Base-by-base conservation (phyloP, 2,888 invertebrate species). In the Cataglyphis albicans region DNA sequence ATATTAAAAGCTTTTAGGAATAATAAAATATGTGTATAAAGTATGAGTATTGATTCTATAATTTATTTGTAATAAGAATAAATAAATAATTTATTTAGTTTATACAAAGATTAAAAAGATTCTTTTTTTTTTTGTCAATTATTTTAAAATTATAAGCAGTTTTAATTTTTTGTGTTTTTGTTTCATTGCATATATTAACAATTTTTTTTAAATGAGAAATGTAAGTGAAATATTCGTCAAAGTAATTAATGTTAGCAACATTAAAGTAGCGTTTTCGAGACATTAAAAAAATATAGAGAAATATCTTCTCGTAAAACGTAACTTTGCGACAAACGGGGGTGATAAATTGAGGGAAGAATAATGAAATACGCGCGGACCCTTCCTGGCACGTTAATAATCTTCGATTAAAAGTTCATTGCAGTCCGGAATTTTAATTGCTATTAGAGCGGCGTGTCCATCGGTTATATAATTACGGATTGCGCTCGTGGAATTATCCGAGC, bases 381-480 rank as follows among this genome's bases (percentile, higher is more conserved):
- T 59, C 68, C 76, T 75, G 87, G 59, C 80, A 83, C 81, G 85
- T 86, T 90, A 91, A 92, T 91, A 91, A 88, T 75, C 74, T 76
- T 86, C 88, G 86, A 87, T 88, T 88, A 90, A 88, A 89, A 91
- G 90, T 91, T 92, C 88, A 91, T 92, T 88, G 87, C 87, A 85
- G 87, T 44, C 82, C 35, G 89, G 89, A 90, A 92, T 92, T 92
- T 91, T 89, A 91, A 91, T 92, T 91, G 90, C 90, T 91, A 92
- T 92, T 83, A 92, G 86, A 84, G 57, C 81, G 85, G 88, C 87
- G 86, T 88, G 86, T 86, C 87, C 84, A 88, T 87, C 88, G 86
- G 87, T 88, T 87, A 89, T 87, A 83, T 91, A 90, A 92, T 91
- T 90, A 89, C 44, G 83, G 87, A 88, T 84, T 83, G 83, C 84